A percentile compares a stretch with the other conserved stretches of the same genome.
Conservation (phyloP, 2,113 vertebrate genomes). For the Lepisosteus oculatus region DNA sequence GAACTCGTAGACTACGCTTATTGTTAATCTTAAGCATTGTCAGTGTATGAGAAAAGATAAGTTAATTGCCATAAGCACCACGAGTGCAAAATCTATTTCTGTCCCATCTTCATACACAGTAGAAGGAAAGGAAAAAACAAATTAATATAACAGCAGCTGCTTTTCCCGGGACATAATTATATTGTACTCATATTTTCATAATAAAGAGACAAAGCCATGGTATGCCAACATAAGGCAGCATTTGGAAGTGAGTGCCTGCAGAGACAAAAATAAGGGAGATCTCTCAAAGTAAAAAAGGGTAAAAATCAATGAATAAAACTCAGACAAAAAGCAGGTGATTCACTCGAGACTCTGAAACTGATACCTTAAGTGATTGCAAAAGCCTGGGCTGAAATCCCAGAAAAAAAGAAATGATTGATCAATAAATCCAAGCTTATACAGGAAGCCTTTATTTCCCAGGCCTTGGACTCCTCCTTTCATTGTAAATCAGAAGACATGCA, state of each 20-base stretch:
- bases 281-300: slow-evolving; percentile 14
- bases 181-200: too few relatives aligned
- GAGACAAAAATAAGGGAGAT: slow-evolving; percentile 27
- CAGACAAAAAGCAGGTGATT: slow-evolving; percentile 25
- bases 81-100: not conserved
- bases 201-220: too few relatives aligned
- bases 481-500: not conserved
- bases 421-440: slow-evolving; percentile 5
- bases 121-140: not conserved
- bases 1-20: slow-evolving; percentile 13
- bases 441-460: not conserved
- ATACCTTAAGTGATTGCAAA: slow-evolving; percentile 27
- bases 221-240: too few relatives aligned
- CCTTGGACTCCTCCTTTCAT: not conserved
- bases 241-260: not conserved
- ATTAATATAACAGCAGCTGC: too few relatives aligned
- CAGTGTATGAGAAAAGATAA: not conserved
- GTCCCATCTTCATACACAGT: not conserved
- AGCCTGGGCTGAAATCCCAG: not conserved
- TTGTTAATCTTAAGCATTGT: not conserved
- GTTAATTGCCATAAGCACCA: not conserved
- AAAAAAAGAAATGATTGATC: not conserved
- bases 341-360: slow-evolving; percentile 21
- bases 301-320: slow-evolving; percentile 31
- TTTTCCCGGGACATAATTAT: too few relatives aligned